Evolutionary conservation across 2,113 vertebrate genomes (phyloP).

Genomic region (Alosa alosa): DNA sequence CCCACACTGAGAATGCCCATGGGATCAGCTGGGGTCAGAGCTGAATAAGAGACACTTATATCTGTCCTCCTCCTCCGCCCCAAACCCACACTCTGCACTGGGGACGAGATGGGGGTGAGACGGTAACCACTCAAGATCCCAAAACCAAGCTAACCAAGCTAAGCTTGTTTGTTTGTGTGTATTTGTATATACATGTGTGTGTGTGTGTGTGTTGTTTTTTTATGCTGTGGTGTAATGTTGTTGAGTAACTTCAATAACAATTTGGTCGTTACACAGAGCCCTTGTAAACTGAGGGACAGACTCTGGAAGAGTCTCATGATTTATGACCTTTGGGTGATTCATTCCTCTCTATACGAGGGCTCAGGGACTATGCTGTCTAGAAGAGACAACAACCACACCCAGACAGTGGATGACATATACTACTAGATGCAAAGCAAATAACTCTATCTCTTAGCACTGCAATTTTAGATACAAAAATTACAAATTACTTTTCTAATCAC

Average conservation of each 20-base stretch:
- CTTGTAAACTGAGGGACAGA: not conserved
- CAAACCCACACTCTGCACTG: not conserved
- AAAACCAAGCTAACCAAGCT: not conserved
- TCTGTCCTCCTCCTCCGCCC: not conserved
- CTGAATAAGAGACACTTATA: not conserved
- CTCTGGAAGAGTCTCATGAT: not conserved
- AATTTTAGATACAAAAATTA: not conserved
- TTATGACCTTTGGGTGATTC: not conserved
- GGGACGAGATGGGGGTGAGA: not conserved
- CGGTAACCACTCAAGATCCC: not conserved
- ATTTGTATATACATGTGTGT: not conserved
- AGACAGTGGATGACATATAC: not conserved
- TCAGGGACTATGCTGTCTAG: not conserved
- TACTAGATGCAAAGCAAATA: not conserved
- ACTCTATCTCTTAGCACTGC: not conserved
- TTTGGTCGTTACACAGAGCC: not conserved
- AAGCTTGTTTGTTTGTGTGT: not conserved
- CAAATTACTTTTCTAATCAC: not conserved
- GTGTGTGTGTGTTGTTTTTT: not conserved
- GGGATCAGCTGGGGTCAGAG: not conserved
- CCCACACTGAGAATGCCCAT: constrained; percentile 23
- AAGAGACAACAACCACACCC: not conserved
- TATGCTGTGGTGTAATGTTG: not conserved
- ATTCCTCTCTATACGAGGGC: not conserved
- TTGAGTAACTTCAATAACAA: not conserved